Conservation (phyloP, 2,113 vertebrate genomes). For the Myrmecobius fasciatus region DNA sequence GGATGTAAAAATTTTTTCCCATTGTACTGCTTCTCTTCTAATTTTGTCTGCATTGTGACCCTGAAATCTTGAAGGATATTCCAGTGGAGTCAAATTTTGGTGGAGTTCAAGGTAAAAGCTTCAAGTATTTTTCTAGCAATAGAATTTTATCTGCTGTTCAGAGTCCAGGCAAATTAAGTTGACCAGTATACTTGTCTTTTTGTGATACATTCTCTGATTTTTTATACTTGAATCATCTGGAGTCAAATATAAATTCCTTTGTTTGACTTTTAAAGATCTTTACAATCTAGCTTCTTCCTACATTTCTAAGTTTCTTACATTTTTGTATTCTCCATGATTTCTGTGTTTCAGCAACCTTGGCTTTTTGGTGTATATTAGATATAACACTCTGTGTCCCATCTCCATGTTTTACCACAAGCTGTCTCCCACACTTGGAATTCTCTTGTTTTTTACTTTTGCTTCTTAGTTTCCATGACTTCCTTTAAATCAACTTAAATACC, state of each 20-base stretch:
- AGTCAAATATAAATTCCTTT: not conserved
- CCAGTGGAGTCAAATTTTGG: not conserved
- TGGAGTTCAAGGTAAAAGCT: not conserved
- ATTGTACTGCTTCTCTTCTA: too few relatives aligned
- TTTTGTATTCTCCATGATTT: not conserved
- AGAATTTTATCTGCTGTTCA: not conserved
- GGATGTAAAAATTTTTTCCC: too few relatives aligned
- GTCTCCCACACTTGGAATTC: not conserved
- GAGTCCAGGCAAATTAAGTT: not conserved
- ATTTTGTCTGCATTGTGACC: too few relatives aligned
- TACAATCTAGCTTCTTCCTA: not conserved
- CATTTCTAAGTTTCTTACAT: not conserved
- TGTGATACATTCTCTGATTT: not conserved
- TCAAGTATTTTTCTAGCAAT: not conserved
- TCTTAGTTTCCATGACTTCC: not conserved
- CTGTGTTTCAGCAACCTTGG: not conserved
- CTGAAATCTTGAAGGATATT: not conserved
- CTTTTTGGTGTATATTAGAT: too few relatives aligned
- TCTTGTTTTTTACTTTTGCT: not conserved
- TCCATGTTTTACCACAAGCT: not conserved
- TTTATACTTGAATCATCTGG: not conserved
- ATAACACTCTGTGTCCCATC: not conserved
- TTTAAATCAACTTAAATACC: not conserved
- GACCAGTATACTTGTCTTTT: not conserved
- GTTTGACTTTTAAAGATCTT: not conserved